Conservation (phyloP, 2,113 vertebrate genomes). For the Hyaena hyaena region DNA sequence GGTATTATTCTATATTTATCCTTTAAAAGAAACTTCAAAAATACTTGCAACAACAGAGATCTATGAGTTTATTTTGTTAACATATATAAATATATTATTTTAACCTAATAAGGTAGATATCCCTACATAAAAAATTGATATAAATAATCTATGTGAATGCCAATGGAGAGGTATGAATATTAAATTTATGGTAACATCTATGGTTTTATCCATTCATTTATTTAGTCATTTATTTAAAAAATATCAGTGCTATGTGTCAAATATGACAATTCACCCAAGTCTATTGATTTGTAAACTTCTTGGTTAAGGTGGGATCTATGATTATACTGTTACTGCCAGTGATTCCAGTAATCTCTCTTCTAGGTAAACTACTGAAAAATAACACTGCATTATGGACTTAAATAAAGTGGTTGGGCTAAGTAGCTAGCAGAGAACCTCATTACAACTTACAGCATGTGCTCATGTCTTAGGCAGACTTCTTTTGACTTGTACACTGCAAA, state of each 20-base stretch:
- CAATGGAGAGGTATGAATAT: background rate
- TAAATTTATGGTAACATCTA: background rate
- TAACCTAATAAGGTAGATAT: background rate
- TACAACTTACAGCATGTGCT: background rate
- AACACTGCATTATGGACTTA: background rate
- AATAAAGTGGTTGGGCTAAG: background rate
- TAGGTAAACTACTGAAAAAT: background rate
- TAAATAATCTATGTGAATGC: background rate
- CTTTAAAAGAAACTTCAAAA: background rate
- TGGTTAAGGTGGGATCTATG: background rate
- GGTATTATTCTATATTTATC: background rate
- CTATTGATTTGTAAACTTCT: background rate
- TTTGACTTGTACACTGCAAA: background rate
- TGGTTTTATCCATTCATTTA: background rate
- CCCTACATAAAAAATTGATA: background rate
- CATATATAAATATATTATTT: background rate
- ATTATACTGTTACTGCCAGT: background rate
- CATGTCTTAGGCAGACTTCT: background rate
- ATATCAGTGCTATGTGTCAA: background rate
- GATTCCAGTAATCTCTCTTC: background rate
- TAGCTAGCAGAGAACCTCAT: background rate
- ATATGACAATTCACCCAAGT: background rate
- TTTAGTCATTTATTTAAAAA: background rate
- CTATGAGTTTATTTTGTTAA: background rate
- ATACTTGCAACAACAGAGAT: background rate